Evolutionary conservation across 1,140 invertebrate species (phyloP).

Genomic region (Pectinophora gossypiella): DNA sequence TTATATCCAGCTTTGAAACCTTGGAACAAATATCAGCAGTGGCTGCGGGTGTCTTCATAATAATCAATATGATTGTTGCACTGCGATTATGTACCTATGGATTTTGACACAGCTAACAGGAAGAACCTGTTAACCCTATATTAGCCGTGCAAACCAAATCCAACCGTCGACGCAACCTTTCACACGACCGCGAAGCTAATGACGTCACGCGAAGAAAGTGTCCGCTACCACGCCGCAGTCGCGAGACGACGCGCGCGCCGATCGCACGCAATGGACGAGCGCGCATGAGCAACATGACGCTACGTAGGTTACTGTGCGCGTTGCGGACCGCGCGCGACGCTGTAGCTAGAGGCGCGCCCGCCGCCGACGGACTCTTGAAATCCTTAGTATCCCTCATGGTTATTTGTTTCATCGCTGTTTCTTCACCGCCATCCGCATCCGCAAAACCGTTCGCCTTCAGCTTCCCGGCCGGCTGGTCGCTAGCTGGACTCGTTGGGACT

Average conservation of each 20-base stretch:
- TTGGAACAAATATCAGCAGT: too few relatives aligned
- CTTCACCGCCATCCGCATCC: conserved; percentile 58
- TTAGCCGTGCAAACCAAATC: too few relatives aligned
- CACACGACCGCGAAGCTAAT: too few relatives aligned
- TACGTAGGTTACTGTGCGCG: conserved; percentile 53
- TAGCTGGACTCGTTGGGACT: conserved; percentile 53
- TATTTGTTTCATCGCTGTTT: conserved; percentile 59
- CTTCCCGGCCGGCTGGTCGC: conserved; percentile 65
- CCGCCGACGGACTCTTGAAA: conserved; percentile 53
- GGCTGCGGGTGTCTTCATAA: too few relatives aligned
- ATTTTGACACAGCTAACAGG: too few relatives aligned
- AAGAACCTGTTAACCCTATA: too few relatives aligned
- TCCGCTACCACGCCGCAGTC: conserved; percentile 22
- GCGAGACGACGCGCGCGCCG: conserved; percentile 22
- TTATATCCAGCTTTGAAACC: too few relatives aligned
- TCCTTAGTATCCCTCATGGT: conserved; percentile 54
- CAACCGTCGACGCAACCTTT: too few relatives aligned
- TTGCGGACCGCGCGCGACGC: conserved; percentile 55
- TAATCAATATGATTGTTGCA: too few relatives aligned
- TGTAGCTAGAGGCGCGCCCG: conserved; percentile 41
- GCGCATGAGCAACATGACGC: conserved; percentile 36
- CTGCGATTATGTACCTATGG: too few relatives aligned
- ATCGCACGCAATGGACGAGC: conserved; percentile 38
- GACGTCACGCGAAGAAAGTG: conserved; percentile 59
- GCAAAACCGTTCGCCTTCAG: conserved; percentile 73